Conservation (phyloP, 2,113 vertebrate species). For the Vulpes vulpes region DNA sequence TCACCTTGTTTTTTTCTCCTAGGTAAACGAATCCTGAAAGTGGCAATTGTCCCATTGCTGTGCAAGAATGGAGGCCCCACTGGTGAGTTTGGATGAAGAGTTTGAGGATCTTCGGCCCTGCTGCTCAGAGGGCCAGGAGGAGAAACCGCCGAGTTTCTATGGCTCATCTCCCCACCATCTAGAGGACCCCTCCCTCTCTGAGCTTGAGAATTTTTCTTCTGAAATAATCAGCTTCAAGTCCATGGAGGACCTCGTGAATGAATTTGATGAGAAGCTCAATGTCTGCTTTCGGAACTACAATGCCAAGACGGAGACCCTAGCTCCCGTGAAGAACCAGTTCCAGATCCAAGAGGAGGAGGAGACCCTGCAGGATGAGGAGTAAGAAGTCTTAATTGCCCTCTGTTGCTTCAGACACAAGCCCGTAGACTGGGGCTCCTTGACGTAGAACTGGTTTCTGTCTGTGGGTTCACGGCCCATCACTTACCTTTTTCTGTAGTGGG, state of each 20-base stretch:
- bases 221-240: slow-evolving; percentile 99
- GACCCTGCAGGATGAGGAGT: slow-evolving; percentile 95
- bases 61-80: slow-evolving; percentile 93
- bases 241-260: slow-evolving; percentile 97
- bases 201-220: slow-evolving; percentile 95
- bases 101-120: slow-evolving; percentile 94
- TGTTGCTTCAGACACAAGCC: background rate
- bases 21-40: slow-evolving; percentile 55
- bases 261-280: slow-evolving; percentile 97
- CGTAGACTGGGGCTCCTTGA: background rate
- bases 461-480: background rate
- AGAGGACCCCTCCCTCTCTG: slow-evolving; percentile 95
- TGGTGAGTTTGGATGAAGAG: slow-evolving; percentile 96
- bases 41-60: background rate
- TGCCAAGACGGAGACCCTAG: slow-evolving; percentile 94
- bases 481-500: background rate
- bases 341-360: slow-evolving; percentile 95
- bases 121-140: slow-evolving; percentile 89
- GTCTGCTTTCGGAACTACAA: slow-evolving; percentile 98
- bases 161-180: slow-evolving; percentile 87
- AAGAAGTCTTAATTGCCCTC: slow-evolving; percentile 81
- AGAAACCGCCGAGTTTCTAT: slow-evolving; percentile 84
- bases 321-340: slow-evolving; percentile 93
- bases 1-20: slow-evolving; percentile 41
- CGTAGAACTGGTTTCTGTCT: background rate